These are phyloP conservation scores for Corythornis vintsioides DNA, from an alignment of 2,113 vertebrate species.

Conservation along the genomic window DNA sequence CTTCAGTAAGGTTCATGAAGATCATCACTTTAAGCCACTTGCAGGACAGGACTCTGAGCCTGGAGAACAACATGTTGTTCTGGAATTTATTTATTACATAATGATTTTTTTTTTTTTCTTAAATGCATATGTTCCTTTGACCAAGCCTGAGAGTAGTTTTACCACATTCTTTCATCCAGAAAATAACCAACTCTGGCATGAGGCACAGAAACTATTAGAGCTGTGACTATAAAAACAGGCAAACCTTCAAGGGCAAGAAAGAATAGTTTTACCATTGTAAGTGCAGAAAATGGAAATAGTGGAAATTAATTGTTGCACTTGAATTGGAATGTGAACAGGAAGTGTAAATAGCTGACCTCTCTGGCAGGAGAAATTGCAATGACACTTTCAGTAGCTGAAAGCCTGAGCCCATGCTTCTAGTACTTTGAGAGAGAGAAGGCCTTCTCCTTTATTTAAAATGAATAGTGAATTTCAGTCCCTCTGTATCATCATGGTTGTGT, in stretches of 20 bases:
- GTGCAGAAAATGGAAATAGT: constrained; percentile 30
- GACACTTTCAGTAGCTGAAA: constrained; percentile 7
- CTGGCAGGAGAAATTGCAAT: constrained; percentile 26
- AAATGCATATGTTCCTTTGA: constrained; percentile 18
- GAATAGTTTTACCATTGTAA: constrained; percentile 18
- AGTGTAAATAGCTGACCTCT: background rate
- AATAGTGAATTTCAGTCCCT: constrained; percentile 22
- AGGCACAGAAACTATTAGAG: constrained; percentile 44
- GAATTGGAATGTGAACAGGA: constrained; percentile 43
- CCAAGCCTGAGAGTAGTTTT: constrained; percentile 30
- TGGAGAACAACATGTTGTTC: constrained; percentile 31
- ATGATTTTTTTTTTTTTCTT: background rate
- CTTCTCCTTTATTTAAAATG: constrained; percentile 2
- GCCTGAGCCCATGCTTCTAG: background rate
- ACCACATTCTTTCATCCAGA: constrained; percentile 26
- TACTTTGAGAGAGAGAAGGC: constrained; percentile 1
- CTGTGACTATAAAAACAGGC: constrained; percentile 3
- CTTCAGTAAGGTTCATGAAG: constrained; percentile 12
- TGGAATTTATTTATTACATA: constrained; percentile 19
- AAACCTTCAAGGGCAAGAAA: constrained; percentile 21
- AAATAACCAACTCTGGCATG: constrained; percentile 32
- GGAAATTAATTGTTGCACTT: constrained; percentile 33
- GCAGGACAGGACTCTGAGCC: constrained; percentile 35
- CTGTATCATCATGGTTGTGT: constrained; percentile 36
- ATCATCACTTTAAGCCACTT: constrained; percentile 14